Base-by-base conservation (phyloP, 2,797 vertebrate species). In the Alfaro cultratus region DNA sequence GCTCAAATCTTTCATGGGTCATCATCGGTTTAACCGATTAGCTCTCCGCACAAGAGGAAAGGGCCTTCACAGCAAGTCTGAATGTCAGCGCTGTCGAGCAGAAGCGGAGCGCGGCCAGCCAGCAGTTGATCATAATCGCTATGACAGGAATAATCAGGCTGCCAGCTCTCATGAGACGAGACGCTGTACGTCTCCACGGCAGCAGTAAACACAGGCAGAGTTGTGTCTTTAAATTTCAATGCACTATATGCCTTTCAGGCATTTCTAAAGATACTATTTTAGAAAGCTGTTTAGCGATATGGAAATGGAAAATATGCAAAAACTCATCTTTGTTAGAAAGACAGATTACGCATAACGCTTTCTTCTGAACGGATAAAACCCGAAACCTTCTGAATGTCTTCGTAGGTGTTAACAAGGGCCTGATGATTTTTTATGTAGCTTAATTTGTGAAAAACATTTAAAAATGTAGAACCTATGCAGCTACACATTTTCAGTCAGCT, bases 141-240 rank as follows among this genome's bases (percentile, higher is more conserved):
- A 0, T 83, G 92, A 89, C 92, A 80, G 74, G 75, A 81, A 55
- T 80, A 88, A 91, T 89, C 86, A 85, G 64, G 73, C 88, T 90
- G 91, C 82, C 88, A 86, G 23, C 80, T 87, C 62, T 76, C 41
- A 90, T 92, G 81, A 88, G n/a, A 34, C 8, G 21, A 78, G 7
- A 49, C 26, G 62, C 64, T 12, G 64, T 10, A 41, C 21, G 74
- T 29, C 34, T 85, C 31, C 13, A 3, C 4, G 21, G 82, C 60
- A 73, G 15, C 6, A 7, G 41, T 21, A 4, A 23, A 64, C 77
- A 80, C 51, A 7, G n/a, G n/a, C 26, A 9, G 67, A n/a, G 68
- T 7, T 16, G 5, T 34, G 29, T 68, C 36, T 41, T 71, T 29
- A 15, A 0, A 46, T 71, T 45, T 71, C 7, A 71, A 29, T 29